Base-by-base conservation (phyloP, 2,113 vertebrate species). In the Psophia crepitans region DNA sequence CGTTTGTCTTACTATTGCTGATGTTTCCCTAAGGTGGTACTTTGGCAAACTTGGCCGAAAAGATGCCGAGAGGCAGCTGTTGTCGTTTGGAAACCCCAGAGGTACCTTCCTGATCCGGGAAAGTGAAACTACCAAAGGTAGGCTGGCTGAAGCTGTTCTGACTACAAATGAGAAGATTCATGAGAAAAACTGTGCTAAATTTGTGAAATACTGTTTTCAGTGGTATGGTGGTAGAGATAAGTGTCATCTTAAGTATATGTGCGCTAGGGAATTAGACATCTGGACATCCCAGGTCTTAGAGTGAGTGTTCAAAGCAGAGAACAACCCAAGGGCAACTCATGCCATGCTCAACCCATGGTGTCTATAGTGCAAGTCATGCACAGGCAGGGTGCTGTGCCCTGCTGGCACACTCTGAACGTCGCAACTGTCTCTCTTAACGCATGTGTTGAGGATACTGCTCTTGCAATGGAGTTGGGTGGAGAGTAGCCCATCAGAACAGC, bases 61-160 rank as follows among this genome's bases (percentile, higher is more conserved):
- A 97, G 99, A 99, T 97, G 99, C 99, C 2, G 99, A 99, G 98
- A 98, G 99, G 93, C 99, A 99, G 97, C 98, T 99, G 84, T 97
- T 99, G 97, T 99, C 99, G 14, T 98, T 99, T 87, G 99, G 99
- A 73, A 99, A 99, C 96, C 98, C 98, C 56, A 98, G 99, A 96
- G 99, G 99, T 95, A 99, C 99, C 96, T 99, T 99, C 97, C 98
- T 99, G 93, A 99, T 99, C 96, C 98, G 99, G 49, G 99, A 99
- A 97, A 99, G 99, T 3, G 99, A 99, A 98, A 99, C 99, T 97
- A 99, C 99, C 92, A 99, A 99, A 99, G 99, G 99, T 99, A 98
- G 85, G 93, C 48, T 74, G 75, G 32, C 39, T 21, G 73, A 37
- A 37, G 51, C 30, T 87, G 20, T 81, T 85, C 32, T 89, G 66